These are phyloP conservation scores for Anagrus nilaparvatae DNA, from an alignment of 1,140 invertebrate genomes.

Conservation along the genomic window DNA sequence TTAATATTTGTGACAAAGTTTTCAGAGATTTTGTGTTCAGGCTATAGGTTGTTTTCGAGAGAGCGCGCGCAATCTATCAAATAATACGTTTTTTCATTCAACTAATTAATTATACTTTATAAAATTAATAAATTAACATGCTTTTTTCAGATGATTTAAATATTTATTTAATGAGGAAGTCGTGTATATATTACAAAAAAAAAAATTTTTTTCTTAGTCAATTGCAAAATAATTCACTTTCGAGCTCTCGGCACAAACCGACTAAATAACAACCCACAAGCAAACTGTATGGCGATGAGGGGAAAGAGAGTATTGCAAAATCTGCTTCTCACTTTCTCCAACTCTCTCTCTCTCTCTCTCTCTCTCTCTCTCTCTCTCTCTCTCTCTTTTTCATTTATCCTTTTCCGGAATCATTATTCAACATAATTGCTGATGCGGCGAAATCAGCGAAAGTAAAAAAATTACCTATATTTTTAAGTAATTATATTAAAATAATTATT, in stretches of 20 bases:
- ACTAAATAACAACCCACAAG: background rate
- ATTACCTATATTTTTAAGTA: background rate
- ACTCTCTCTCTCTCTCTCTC: background rate
- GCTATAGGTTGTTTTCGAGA: no score
- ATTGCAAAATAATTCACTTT: background rate
- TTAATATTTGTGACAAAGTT: no score
- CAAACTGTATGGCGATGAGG: slow-evolving; percentile 2
- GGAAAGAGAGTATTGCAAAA: background rate
- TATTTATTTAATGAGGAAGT: no score
- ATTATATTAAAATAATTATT: background rate
- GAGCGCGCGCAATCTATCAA: no score
- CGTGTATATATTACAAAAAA: background rate
- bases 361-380: background rate
- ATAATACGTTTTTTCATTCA: no score
- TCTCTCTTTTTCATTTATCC: background rate
- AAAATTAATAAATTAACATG: no score
- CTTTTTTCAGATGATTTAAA: no score
- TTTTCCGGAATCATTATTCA: no score
- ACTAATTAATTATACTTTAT: no score
- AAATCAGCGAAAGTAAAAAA: no score
- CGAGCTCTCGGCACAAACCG: background rate
- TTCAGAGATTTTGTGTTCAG: no score
- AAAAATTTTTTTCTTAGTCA: background rate
- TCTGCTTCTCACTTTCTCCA: slow-evolving; percentile 7
- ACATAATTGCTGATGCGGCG: no score